A percentile compares a stretch with the other conserved stretches of the same genome.
phyloP scores from a whole-genome alignment of 2,113 vertebrate species.

The Otocyon megalotis region DNA sequence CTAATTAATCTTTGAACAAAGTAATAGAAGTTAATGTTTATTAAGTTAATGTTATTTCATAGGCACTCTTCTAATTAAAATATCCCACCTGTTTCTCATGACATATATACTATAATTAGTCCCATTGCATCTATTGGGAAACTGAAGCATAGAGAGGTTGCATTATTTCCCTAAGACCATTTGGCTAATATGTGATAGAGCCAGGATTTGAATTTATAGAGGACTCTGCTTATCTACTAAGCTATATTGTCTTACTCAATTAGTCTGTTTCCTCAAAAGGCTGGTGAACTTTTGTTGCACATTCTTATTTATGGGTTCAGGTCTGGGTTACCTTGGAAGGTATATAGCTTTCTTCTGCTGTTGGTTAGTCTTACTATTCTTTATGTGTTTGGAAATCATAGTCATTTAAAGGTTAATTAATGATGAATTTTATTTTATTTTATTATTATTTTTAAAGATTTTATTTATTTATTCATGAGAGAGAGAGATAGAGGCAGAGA shows the following conservation, averaged over 20 bases:
- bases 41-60: background rate
- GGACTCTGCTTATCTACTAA: background rate
- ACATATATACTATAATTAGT: background rate
- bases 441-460: no score
- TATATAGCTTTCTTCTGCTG: background rate
- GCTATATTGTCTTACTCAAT: background rate
- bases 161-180: background rate
- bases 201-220: background rate
- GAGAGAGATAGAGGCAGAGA: no score
- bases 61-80: conserved; percentile 8
- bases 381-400: conserved; percentile 14
- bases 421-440: background rate
- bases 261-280: background rate
- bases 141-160: background rate
- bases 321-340: background rate
- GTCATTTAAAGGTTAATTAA: conserved; percentile 12
- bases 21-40: background rate
- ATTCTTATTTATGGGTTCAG: background rate
- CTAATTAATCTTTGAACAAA: background rate
- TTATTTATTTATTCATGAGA: no score
- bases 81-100: background rate
- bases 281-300: background rate
- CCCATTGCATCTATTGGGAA: background rate
- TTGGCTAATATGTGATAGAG: background rate
- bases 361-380: conserved; percentile 6